A percentile compares a stretch with the other conserved stretches of the same genome.
Conservation (phyloP, 1,140 invertebrate species). For the Prorops nasuta region DNA sequence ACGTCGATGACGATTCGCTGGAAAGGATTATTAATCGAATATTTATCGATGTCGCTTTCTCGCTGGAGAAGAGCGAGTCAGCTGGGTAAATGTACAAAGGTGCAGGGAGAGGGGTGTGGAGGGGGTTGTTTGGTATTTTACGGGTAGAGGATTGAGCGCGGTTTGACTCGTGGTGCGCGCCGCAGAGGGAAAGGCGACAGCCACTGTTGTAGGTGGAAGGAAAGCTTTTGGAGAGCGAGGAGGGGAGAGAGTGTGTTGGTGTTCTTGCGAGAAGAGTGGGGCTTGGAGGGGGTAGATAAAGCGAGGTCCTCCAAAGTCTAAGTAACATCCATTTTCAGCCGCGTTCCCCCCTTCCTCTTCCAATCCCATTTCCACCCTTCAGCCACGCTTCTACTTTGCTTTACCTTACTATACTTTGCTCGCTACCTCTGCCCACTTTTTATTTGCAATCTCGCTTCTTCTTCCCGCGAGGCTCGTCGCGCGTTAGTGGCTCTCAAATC, state of each 20-base stretch:
- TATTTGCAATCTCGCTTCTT: conserved; percentile 30
- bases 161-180: conserved; percentile 9
- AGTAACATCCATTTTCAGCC: conserved; percentile 39
- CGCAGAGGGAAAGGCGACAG: conserved; percentile 19
- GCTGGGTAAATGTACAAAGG: too few relatives aligned
- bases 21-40: too few relatives aligned
- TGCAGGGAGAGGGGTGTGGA: too few relatives aligned
- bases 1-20: too few relatives aligned
- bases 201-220: not conserved
- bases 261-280: not conserved
- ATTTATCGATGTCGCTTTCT: too few relatives aligned
- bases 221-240: not conserved
- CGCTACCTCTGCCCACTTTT: conserved; percentile 32
- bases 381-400: conserved; percentile 39
- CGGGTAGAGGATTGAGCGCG: too few relatives aligned
- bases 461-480: conserved; percentile 10
- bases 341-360: conserved; percentile 19
- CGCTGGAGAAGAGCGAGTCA: too few relatives aligned
- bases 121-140: too few relatives aligned
- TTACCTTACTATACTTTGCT: conserved; percentile 33
- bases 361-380: too few relatives aligned
- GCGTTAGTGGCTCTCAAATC: too few relatives aligned
- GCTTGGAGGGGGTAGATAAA: not conserved
- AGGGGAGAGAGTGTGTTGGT: not conserved
- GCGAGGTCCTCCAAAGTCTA: conserved; percentile 13